Conservation (phyloP, 2,888 invertebrate genomes). For the Octonoba sinensis region DNA sequence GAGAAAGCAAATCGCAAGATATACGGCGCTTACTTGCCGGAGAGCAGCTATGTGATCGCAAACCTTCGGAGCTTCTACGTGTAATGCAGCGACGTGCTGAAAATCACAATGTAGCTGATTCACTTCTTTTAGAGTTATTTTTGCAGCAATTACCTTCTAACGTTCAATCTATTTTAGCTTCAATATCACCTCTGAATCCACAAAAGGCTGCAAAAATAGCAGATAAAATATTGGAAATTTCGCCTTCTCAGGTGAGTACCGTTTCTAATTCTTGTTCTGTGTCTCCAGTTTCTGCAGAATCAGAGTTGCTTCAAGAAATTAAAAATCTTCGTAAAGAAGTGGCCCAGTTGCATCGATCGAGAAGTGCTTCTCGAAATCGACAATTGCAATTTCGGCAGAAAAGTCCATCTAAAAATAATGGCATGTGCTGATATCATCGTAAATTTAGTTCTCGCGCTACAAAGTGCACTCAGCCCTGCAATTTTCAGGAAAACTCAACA, state of each 20-base stretch:
- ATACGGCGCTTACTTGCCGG: slow-evolving; percentile 1
- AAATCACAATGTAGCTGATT: slow-evolving; percentile 1
- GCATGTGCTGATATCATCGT: slow-evolving; percentile 46
- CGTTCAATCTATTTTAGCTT: slow-evolving; percentile 7
- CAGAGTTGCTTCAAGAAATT: background rate
- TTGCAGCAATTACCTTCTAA: slow-evolving; percentile 11
- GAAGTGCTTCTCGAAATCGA: background rate
- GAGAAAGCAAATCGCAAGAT: background rate
- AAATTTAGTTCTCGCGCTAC: slow-evolving; percentile 42
- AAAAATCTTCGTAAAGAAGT: background rate
- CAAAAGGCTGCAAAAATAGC: slow-evolving; percentile 22
- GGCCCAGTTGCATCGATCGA: background rate
- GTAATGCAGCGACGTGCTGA: background rate
- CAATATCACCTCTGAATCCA: background rate
- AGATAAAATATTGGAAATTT: slow-evolving; percentile 17
- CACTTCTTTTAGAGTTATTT: slow-evolving; percentile 19
- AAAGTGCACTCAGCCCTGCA: slow-evolving; percentile 39
- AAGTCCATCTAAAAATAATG: background rate
- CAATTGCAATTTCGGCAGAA: background rate
- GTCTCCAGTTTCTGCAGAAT: background rate
- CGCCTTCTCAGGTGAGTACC: slow-evolving; percentile 2
- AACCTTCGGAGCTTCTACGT: background rate
- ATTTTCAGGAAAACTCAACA: slow-evolving; percentile 19
- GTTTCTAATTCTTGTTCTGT: background rate
- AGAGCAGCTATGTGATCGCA: background rate